These are phyloP conservation scores for Rhynchotus rufescens DNA, from an alignment of 2,797 vertebrate species.

Conservation along the genomic window DNA sequence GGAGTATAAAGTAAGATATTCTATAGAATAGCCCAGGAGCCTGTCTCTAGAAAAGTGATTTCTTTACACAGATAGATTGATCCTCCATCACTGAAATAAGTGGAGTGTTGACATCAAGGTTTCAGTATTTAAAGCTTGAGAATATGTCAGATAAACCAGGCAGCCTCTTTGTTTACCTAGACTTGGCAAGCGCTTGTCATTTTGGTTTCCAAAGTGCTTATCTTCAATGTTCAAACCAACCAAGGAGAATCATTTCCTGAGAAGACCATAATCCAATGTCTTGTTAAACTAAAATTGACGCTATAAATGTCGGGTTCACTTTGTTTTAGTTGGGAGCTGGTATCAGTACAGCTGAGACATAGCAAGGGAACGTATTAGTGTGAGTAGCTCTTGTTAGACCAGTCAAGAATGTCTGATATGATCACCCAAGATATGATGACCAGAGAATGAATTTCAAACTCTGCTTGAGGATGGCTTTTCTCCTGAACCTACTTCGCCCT, in stretches of 20 bases:
- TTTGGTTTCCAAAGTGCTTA: not conserved
- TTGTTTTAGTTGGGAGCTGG: not conserved
- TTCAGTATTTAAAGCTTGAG: not conserved
- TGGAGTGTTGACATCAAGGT: not conserved
- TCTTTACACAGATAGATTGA: not conserved
- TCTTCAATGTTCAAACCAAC: not conserved
- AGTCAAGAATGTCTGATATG: not conserved
- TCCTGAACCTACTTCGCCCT: not conserved
- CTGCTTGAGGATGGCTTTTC: not conserved
- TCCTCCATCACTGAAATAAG: not conserved
- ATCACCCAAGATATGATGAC: not conserved
- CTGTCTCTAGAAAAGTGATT: not conserved
- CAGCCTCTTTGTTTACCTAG: not conserved
- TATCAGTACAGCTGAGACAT: not conserved
- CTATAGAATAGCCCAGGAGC: not conserved
- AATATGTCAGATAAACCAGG: not conserved
- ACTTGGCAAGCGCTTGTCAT: not conserved
- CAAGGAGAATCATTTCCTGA: not conserved
- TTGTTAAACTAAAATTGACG: not conserved
- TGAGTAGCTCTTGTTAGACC: not conserved
- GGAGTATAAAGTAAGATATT: not conserved
- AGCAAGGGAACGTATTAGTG: not conserved
- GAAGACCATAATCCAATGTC: not conserved
- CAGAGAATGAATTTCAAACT: not conserved
- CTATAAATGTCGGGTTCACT: not conserved